Conservation (phyloP, 2,888 invertebrate genomes). For the Charanyca ferruginea region DNA sequence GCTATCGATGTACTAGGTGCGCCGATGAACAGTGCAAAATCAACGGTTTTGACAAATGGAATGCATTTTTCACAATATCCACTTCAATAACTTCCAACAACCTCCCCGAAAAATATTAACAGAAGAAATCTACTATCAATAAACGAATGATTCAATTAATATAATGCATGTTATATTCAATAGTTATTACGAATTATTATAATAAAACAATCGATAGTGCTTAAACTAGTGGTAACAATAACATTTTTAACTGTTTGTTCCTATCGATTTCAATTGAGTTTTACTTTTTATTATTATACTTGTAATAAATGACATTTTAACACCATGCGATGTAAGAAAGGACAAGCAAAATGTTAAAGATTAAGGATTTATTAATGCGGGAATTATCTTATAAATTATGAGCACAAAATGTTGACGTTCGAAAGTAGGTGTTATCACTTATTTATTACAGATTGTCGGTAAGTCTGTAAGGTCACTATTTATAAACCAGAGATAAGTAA, state of each 20-base stretch:
- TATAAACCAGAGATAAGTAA: constrained; percentile 47
- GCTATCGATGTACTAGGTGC: constrained; percentile 83
- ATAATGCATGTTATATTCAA: constrained; percentile 72
- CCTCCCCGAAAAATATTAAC: constrained; percentile 79
- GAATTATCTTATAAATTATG: constrained; percentile 41
- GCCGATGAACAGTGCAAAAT: constrained; percentile 86
- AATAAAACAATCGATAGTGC: constrained; percentile 84
- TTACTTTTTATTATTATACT: constrained; percentile 60
- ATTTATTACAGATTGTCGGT: constrained; percentile 39
- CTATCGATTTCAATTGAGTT: constrained; percentile 74
- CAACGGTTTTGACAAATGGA: constrained; percentile 86
- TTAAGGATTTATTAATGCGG: constrained; percentile 38
- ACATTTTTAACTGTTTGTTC: constrained; percentile 80
- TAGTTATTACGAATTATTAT: constrained; percentile 72
- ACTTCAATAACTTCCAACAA: constrained; percentile 81
- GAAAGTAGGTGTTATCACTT: constrained; percentile 38
- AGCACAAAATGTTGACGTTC: constrained; percentile 31
- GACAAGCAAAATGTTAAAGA: constrained; percentile 46
- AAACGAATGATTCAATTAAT: constrained; percentile 72
- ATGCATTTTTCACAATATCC: constrained; percentile 88
- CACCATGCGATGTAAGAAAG: constrained; percentile 45
- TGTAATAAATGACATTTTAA: constrained; percentile 54
- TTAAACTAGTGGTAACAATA: constrained; percentile 91
- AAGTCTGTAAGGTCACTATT: constrained; percentile 43
- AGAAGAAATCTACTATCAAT: constrained; percentile 70